A percentile compares a stretch with the other conserved stretches of the same genome.
These are phyloP conservation scores for Lycodopsis pacificus DNA, from an alignment of 2,797 vertebrate species.

Conservation along the genomic window DNA sequence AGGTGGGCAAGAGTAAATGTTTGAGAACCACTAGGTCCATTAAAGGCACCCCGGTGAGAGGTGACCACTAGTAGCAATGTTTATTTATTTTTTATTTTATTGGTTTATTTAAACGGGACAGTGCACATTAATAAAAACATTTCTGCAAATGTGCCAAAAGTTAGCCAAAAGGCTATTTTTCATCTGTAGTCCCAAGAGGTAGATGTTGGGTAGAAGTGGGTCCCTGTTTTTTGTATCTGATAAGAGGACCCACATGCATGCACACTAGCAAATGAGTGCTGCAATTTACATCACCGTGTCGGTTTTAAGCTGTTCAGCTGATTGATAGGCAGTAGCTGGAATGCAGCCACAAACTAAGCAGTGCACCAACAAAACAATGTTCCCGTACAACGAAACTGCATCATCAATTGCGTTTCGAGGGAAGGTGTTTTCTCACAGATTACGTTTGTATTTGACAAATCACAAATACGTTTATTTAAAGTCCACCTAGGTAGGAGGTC, in stretches of 20 bases:
- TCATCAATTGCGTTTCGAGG: neutral
- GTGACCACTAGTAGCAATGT: neutral
- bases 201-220: neutral
- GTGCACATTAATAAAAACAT: too few species aligned
- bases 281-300: neutral
- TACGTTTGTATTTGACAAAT: neutral
- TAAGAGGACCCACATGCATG: neutral
- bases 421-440: neutral
- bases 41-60: neutral
- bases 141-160: too few species aligned
- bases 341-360: neutral
- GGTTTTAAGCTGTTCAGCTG: neutral
- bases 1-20: neutral
- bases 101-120: too few species aligned
- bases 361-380: neutral
- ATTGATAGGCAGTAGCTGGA: neutral
- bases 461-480: neutral
- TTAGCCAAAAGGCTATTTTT: too few species aligned
- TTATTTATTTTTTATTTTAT: too few species aligned
- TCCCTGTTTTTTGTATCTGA: neutral
- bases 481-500: too few species aligned
- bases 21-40: neutral
- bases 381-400: rapidly evolving
- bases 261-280: neutral
- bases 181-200: too few species aligned